Evolutionary conservation across 2,888 invertebrate genomes (phyloP).

Genomic region (Brachypterus glaber): DNA sequence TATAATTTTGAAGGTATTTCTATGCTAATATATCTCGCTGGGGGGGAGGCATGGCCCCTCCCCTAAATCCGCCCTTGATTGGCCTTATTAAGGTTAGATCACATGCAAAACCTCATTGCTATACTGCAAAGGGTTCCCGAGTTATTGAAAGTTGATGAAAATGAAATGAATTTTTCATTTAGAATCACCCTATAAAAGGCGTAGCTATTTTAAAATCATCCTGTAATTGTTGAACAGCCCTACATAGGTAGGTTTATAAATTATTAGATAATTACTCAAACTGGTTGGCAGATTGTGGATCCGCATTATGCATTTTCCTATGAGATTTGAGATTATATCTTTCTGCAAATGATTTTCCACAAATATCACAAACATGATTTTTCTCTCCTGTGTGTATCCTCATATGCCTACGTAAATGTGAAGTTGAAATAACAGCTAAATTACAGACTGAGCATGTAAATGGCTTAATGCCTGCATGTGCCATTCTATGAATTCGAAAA

Average conservation of each 20-base stretch:
- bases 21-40: too few relatives aligned
- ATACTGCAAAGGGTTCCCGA: too few relatives aligned
- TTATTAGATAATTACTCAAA: slow-evolving; percentile 3
- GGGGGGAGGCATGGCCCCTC: too few relatives aligned
- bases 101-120: too few relatives aligned
- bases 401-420: slow-evolving; percentile 59
- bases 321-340: slow-evolving; percentile 39
- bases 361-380: slow-evolving; percentile 47
- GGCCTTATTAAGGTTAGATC: background rate
- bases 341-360: slow-evolving; percentile 53
- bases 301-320: slow-evolving; percentile 32
- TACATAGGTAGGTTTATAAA: slow-evolving; percentile 7
- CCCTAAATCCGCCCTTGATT: background rate
- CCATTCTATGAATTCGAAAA: slow-evolving; percentile 58
- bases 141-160: too few relatives aligned
- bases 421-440: slow-evolving; percentile 52
- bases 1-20: too few relatives aligned
- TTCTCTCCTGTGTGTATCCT: slow-evolving; percentile 57
- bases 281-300: too few relatives aligned
- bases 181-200: too few relatives aligned
- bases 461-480: slow-evolving; percentile 53
- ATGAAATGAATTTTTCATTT: too few relatives aligned
- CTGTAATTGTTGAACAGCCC: too few relatives aligned
- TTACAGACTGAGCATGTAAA: slow-evolving; percentile 53
- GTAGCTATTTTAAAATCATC: too few relatives aligned